Base-by-base conservation (phyloP, 2,113 vertebrate genomes). In the Dolichotis patagonum region DNA sequence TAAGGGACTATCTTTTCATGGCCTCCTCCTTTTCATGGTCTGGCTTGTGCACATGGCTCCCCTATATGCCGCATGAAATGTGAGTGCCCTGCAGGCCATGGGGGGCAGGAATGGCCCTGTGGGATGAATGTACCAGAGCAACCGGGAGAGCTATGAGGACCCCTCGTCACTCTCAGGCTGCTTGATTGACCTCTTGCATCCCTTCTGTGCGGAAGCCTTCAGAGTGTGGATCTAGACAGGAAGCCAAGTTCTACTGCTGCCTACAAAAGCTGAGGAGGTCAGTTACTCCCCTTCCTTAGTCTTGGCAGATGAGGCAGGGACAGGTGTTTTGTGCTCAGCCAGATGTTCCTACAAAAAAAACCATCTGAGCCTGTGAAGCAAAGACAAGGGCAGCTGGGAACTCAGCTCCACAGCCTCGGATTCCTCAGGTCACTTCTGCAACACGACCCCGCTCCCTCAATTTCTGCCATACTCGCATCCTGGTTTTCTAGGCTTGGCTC, bases 331-430 rank as follows among this genome's bases (percentile, higher is more conserved):
- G 30, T 4, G 71, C 17, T 71, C 69, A 22, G 86, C 83, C 78
- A 96, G 60, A 86, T 78, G 46, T 69, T 75, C 92, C 71, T 77
- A 85, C 20, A 41, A 65, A 46, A 85, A 71, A 65, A 69, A 91
- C 56, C 28, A 46, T 85, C 2, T 65, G 85, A 94, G 52, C 46
- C 24, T 60, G 10, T 30, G 41, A 85, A 46, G 10, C 63, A 65
- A 63, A 63, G 82, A 71, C 56, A 56, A 86, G 30, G 3, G 26
- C 13, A 46, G 54, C 24, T 24, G 12, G 35, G 4, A 56, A 38
- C 22, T 77, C 62, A 14, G n/a, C 54, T 49, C 19, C 20, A 7
- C 6, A 38, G 80, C 8, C 30, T 10, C 10, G 32, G 78, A 22
- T 17, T 38, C 28, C 73, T 7, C 69, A 30, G 46, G 41, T 1